Conservation (phyloP, 1,140 invertebrate genomes). For the Pemphigus obesinymphae region DNA sequence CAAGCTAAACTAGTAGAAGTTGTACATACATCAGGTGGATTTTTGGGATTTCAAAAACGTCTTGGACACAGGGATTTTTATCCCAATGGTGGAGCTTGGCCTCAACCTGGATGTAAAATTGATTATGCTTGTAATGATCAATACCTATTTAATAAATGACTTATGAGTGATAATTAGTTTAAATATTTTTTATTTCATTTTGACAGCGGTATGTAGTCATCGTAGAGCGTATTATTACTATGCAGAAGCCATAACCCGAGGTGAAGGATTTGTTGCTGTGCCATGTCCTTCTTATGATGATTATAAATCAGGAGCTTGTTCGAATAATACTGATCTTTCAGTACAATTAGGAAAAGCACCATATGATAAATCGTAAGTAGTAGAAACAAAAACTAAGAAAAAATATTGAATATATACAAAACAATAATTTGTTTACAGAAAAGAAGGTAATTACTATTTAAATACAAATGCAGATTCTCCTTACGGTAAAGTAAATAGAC, state of each 20-base stretch:
- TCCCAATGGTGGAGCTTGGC: constrained; percentile 57
- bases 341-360: constrained; percentile 41
- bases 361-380: constrained; percentile 42
- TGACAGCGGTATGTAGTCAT: constrained; percentile 54
- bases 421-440: constrained; percentile 30
- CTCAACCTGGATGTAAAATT: constrained; percentile 59
- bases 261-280: constrained; percentile 52
- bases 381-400: background rate
- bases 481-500: constrained; percentile 28
- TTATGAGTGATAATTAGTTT: background rate
- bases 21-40: constrained; percentile 59
- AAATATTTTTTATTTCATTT: background rate
- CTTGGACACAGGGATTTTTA: constrained; percentile 61
- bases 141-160: background rate
- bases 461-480: constrained; percentile 41
- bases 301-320: constrained; percentile 55
- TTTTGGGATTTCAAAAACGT: constrained; percentile 56
- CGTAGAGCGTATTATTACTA: constrained; percentile 54
- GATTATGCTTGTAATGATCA: constrained; percentile 42
- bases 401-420: background rate
- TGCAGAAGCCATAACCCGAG: constrained; percentile 52
- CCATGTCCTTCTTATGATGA: constrained; percentile 57
- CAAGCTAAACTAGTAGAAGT: constrained; percentile 59
- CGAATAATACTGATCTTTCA: constrained; percentile 47
- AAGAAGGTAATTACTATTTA: constrained; percentile 42